Evolutionary conservation across 1,140 invertebrate species (phyloP).

Genomic region (Eumeta japonica): DNA sequence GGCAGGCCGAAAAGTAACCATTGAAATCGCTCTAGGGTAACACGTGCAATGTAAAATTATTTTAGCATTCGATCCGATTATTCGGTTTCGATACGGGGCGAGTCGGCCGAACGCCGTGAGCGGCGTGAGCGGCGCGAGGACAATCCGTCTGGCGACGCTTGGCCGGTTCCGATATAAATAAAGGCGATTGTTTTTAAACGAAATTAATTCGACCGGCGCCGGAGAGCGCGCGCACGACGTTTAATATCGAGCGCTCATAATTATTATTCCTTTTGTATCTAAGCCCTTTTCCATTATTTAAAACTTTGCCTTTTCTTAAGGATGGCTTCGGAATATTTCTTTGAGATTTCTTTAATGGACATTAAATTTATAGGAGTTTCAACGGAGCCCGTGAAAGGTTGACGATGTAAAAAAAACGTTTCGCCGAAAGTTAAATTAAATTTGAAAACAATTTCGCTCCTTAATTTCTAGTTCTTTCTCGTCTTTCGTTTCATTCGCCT

Average conservation of each 20-base stretch:
- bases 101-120: no score
- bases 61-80: neutral
- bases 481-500: conserved; percentile 21
- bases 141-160: conserved; percentile 54
- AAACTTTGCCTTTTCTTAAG: no score
- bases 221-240: no score
- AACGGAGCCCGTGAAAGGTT: neutral
- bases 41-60: no score
- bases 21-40: no score
- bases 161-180: conserved; percentile 49
- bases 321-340: no score
- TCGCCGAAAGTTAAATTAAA: neutral
- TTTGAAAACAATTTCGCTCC: neutral
- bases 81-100: no score
- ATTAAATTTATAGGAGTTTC: conserved; percentile 2
- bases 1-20: neutral
- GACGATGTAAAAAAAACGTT: neutral
- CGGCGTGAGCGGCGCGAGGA: no score
- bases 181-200: conserved; percentile 57
- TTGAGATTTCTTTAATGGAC: conserved; percentile 18
- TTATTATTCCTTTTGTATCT: conserved; percentile 50
- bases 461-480: conserved; percentile 12
- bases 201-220: conserved; percentile 46
- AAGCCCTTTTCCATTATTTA: conserved; percentile 40
- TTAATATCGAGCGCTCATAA: conserved; percentile 56